These are phyloP conservation scores for Corapipo altera DNA, from an alignment of 2,113 vertebrate genomes.

Conservation along the genomic window DNA sequence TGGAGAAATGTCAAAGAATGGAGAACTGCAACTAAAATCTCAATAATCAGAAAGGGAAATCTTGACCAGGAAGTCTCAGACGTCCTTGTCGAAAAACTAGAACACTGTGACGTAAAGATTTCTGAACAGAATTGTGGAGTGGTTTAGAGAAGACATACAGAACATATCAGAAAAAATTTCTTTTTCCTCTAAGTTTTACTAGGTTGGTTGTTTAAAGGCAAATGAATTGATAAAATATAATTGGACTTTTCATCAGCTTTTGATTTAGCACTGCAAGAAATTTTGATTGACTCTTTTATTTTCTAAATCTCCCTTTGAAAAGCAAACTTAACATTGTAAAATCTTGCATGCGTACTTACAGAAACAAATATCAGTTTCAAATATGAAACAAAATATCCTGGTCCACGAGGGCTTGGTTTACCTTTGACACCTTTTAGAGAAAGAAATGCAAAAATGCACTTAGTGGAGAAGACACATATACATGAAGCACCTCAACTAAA, in stretches of 20 bases:
- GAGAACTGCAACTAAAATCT: neutral
- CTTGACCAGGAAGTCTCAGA: neutral
- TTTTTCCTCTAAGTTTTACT: neutral
- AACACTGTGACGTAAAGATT: neutral
- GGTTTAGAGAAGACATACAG: neutral
- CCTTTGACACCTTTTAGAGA: neutral
- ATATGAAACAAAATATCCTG: neutral
- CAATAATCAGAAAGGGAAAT: neutral
- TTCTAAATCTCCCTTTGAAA: neutral
- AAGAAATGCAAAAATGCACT: neutral
- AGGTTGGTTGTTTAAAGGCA: neutral
- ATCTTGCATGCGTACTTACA: neutral
- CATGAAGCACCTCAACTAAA: neutral
- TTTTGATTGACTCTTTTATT: neutral
- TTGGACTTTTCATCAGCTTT: neutral
- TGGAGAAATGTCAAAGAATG: neutral
- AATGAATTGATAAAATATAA: neutral
- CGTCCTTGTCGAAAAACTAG: rapidly evolving
- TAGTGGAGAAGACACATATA: neutral
- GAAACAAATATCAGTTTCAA: neutral
- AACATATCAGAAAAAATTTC: neutral
- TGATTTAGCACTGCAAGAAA: neutral
- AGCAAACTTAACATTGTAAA: neutral
- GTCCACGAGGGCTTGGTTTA: neutral
- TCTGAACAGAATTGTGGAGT: neutral